phyloP scores from a whole-genome alignment of 2,888 invertebrate genomes.

The Chrysina gloriosa region DNA sequence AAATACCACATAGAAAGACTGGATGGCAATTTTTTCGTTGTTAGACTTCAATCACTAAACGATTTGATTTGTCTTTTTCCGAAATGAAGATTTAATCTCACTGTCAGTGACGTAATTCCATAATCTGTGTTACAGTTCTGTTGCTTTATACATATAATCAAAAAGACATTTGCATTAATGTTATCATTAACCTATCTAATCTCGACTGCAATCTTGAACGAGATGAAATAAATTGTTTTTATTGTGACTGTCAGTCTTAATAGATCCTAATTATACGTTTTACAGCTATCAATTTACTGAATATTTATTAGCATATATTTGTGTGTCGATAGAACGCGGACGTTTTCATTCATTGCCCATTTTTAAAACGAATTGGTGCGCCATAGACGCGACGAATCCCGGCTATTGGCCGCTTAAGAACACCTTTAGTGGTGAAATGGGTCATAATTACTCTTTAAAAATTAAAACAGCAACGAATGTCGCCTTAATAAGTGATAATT shows the following conservation, averaged over 20 bases:
- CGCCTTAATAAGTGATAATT: slow-evolving; percentile 5
- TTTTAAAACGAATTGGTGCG: not conserved
- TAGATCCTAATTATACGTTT: slow-evolving; percentile 31
- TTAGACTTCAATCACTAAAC: not conserved
- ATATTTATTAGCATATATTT: slow-evolving; percentile 4
- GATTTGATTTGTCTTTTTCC: not conserved
- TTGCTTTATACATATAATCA: slow-evolving; percentile 6
- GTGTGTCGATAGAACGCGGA: not conserved
- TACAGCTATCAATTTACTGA: slow-evolving; percentile 26
- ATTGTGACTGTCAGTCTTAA: slow-evolving; percentile 27
- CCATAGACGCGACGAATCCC: not conserved
- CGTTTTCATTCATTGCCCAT: not conserved
- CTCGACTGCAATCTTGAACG: not conserved
- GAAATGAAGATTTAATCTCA: not conserved
- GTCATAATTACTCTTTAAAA: not conserved
- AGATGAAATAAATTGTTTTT: slow-evolving; percentile 19
- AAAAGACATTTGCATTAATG: slow-evolving; percentile 22
- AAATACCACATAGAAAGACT: not conserved
- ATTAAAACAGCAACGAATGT: not conserved
- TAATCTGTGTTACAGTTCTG: not conserved
- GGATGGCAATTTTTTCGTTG: not conserved
- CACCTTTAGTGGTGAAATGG: slow-evolving; percentile 19
- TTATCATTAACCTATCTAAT: slow-evolving; percentile 14
- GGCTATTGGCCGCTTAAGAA: not conserved
- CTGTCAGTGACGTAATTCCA: not conserved